phyloP scores from a whole-genome alignment of 2,113 vertebrate genomes.

The Turnix velox region DNA sequence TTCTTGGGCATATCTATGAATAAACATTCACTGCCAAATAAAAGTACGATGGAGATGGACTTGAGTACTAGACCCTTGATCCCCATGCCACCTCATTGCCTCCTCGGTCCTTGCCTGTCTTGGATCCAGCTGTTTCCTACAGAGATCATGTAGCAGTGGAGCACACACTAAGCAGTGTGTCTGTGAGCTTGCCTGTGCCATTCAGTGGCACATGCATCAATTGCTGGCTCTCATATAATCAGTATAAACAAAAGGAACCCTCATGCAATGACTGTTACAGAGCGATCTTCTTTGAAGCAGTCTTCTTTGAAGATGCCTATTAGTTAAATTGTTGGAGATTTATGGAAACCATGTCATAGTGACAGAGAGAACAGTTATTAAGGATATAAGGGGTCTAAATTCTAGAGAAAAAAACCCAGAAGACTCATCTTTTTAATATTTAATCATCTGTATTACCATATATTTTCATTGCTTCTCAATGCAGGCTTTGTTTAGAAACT shows the following conservation, averaged over 20 bases:
- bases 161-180: background rate
- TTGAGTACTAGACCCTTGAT: background rate
- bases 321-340: background rate
- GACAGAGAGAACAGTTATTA: background rate
- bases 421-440: slow-evolving; percentile 36
- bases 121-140: background rate
- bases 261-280: background rate
- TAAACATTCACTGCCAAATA: background rate
- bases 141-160: background rate
- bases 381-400: background rate
- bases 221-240: background rate
- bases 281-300: background rate
- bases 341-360: background rate
- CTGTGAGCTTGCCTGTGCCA: background rate
- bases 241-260: background rate
- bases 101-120: background rate
- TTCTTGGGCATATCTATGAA: background rate
- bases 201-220: background rate
- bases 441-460: slow-evolving; percentile 26
- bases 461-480: background rate
- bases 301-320: background rate
- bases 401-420: background rate
- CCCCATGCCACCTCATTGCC: background rate
- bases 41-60: background rate
- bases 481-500: slow-evolving; percentile 5